phyloP scores from a whole-genome alignment of 2,888 invertebrate genomes.

The Lagria hirta region DNA sequence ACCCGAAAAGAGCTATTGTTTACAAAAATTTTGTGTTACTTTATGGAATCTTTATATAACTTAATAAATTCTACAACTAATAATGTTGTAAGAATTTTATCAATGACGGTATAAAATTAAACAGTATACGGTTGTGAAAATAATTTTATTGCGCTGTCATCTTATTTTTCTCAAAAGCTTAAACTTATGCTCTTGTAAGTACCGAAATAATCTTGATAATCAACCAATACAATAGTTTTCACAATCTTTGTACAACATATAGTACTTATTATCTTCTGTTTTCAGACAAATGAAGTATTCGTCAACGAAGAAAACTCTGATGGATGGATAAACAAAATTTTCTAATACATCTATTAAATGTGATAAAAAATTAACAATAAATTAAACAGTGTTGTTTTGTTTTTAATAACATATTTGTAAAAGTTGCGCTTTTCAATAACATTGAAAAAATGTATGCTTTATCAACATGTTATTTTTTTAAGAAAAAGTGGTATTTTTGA shows the following conservation, averaged over 20 bases:
- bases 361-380: no score
- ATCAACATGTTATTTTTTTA: no score
- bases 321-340: conserved; percentile 5
- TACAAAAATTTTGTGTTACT: neutral
- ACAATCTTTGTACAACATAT: neutral
- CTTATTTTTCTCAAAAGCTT: no score
- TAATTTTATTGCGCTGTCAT: no score
- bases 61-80: neutral
- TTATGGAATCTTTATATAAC: no score
- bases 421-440: no score
- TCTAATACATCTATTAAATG: neutral
- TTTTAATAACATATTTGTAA: no score
- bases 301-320: neutral
- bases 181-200: conserved; percentile 9
- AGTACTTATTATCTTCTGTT: neutral
- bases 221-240: neutral
- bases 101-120: no score
- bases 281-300: conserved; percentile 16
- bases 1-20: conserved; percentile 5
- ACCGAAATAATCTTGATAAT: conserved; percentile 13
- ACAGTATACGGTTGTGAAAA: no score
- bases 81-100: conserved; percentile 1
- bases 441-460: no score
- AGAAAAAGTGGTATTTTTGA: no score
- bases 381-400: no score